Percentiles rank a stretch among this genome's conserved stretches.
These are phyloP conservation scores for Spatulosminthurus flaviceps DNA, from an alignment of 2,888 invertebrate species.

Conservation along the genomic window DNA sequence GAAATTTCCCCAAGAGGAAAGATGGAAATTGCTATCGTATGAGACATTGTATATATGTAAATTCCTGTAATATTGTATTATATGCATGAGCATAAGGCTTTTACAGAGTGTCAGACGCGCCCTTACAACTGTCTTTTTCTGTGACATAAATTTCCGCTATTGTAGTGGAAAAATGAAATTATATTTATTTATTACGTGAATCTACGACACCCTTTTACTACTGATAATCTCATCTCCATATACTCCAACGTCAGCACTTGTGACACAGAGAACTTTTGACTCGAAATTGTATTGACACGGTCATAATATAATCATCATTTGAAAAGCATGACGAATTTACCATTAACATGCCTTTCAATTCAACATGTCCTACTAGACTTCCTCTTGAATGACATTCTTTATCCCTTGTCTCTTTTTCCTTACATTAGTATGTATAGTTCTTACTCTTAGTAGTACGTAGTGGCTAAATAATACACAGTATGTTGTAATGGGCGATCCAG, in stretches of 20 bases:
- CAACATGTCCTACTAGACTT: background rate
- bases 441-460: too few species aligned
- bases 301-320: background rate
- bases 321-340: conserved; percentile 13
- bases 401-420: background rate
- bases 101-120: background rate
- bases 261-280: background rate
- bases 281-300: conserved; percentile 5
- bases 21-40: too few species aligned
- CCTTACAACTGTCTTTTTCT: background rate
- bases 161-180: too few species aligned
- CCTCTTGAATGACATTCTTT: conserved; percentile 3
- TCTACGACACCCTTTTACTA: conserved; percentile 1
- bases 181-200: conserved; percentile 34
- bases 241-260: background rate
- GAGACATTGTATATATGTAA: too few species aligned
- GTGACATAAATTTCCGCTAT: conserved; percentile 23
- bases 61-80: too few species aligned
- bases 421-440: too few species aligned
- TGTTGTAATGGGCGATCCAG: background rate
- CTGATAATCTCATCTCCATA: background rate
- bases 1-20: background rate
- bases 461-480: too few species aligned
- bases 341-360: background rate
- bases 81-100: background rate